These are phyloP conservation scores for Platycheirus rosarum DNA, from an alignment of 2,888 invertebrate genomes.

Conservation along the genomic window DNA sequence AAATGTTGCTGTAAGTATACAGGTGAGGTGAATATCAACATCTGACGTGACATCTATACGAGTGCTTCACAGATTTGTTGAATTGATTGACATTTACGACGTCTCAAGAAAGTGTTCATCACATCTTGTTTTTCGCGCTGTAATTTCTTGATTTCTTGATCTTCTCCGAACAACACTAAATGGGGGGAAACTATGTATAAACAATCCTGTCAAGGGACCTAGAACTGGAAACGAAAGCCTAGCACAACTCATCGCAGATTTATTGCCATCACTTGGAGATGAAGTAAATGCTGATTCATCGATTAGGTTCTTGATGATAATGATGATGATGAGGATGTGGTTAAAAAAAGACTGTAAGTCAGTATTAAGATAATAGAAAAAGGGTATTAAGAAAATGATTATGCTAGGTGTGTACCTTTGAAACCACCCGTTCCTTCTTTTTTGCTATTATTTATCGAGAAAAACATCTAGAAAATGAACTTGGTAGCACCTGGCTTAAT, in stretches of 20 bases:
- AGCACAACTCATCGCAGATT: constrained; percentile 45
- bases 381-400: constrained; percentile 21
- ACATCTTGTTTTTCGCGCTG: constrained; percentile 23
- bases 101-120: constrained; percentile 28
- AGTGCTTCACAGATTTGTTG: constrained; percentile 16
- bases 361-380: constrained; percentile 4
- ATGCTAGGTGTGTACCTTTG: constrained; percentile 16
- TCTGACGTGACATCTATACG: background rate
- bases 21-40: background rate
- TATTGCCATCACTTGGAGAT: constrained; percentile 13
- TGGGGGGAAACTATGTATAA: constrained; percentile 11
- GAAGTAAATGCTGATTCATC: constrained; percentile 55
- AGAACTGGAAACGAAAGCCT: background rate
- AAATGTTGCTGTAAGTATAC: background rate
- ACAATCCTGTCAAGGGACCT: constrained; percentile 20
- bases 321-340: constrained; percentile 18
- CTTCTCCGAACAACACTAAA: constrained; percentile 12
- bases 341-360: constrained; percentile 15
- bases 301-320: constrained; percentile 58
- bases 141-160: constrained; percentile 5
- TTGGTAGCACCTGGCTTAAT: constrained; percentile 54
- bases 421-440: constrained; percentile 32
- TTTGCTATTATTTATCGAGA: background rate
- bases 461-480: constrained; percentile 9
- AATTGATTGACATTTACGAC: constrained; percentile 41